Evolutionary conservation across 1,140 invertebrate genomes (phyloP).

Genomic region (Aphelinus atriplicis): DNA sequence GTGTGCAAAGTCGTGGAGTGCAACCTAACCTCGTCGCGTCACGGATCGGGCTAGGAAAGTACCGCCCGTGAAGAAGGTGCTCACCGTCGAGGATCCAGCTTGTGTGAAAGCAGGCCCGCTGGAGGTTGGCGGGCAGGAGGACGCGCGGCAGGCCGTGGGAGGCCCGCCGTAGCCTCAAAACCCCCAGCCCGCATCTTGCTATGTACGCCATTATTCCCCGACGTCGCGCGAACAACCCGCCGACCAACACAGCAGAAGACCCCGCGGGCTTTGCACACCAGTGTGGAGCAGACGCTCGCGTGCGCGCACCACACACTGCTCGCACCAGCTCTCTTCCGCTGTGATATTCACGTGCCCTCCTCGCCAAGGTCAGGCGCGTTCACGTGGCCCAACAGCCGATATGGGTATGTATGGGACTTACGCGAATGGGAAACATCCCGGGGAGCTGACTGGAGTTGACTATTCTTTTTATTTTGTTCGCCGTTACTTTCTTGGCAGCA

Average conservation of each 20-base stretch:
- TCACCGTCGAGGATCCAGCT: slow-evolving; percentile 59
- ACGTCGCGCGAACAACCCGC: slow-evolving; percentile 2
- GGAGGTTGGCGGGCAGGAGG: slow-evolving; percentile 51
- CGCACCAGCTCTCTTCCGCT: too few species aligned
- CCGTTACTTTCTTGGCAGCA: too few species aligned
- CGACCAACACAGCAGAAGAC: slow-evolving; percentile 8
- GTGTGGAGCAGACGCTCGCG: background rate
- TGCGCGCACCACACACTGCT: background rate
- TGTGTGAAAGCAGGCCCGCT: slow-evolving; percentile 59
- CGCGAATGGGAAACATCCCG: too few species aligned
- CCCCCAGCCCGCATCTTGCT: slow-evolving; percentile 50
- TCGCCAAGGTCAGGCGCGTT: background rate
- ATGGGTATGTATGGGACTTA: too few species aligned
- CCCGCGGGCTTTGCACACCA: background rate
- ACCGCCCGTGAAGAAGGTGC: slow-evolving; percentile 18
- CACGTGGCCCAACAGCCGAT: background rate
- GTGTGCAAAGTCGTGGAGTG: slow-evolving; percentile 5
- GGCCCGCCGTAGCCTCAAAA: slow-evolving; percentile 48
- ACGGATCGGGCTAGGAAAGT: too few species aligned
- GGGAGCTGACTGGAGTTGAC: too few species aligned
- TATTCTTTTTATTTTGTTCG: too few species aligned
- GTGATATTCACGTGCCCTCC: background rate
- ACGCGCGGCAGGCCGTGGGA: slow-evolving; percentile 46
- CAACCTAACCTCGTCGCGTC: slow-evolving; percentile 4
- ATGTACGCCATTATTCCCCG: slow-evolving; percentile 57